phyloP scores from a whole-genome alignment of 2,888 invertebrate species.

The Parelbella ahira region DNA sequence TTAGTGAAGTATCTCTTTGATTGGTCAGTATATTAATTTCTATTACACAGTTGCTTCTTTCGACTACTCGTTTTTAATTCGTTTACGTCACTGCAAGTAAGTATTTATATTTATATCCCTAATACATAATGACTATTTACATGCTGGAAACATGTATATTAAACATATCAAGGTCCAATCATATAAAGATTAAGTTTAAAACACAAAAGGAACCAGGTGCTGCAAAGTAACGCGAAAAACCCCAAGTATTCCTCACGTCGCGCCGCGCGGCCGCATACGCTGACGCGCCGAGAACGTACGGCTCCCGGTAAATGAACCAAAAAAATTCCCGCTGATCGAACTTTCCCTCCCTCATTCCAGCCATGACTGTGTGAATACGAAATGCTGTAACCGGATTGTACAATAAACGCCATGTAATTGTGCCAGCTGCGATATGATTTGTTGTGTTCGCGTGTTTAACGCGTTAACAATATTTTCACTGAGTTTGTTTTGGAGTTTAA shows the following conservation, averaged over 20 bases:
- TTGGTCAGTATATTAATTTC: too few relatives aligned
- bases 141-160: too few relatives aligned
- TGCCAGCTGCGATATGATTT: slow-evolving; percentile 23
- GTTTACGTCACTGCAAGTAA: too few relatives aligned
- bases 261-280: slow-evolving; percentile 28
- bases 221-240: slow-evolving; percentile 1
- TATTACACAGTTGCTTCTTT: too few relatives aligned
- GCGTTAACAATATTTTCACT: slow-evolving; percentile 27
- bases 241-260: slow-evolving; percentile 14
- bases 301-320: slow-evolving; percentile 65
- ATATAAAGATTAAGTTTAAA: too few relatives aligned
- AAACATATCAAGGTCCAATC: too few relatives aligned
- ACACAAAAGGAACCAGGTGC: slow-evolving; percentile 4
- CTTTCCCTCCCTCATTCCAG: slow-evolving; percentile 41
- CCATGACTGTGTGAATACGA: slow-evolving; percentile 66
- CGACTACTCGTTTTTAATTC: too few relatives aligned
- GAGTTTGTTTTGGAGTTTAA: too few relatives aligned
- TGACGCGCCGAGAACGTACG: slow-evolving; percentile 41
- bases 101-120: too few relatives aligned
- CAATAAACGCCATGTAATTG: slow-evolving; percentile 59
- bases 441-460: slow-evolving; percentile 28
- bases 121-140: too few relatives aligned
- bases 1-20: too few relatives aligned
- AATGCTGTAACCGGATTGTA: slow-evolving; percentile 51
- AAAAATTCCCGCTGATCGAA: slow-evolving; percentile 62